phyloP scores from a whole-genome alignment of 1,140 invertebrate species.

The Manduca sexta region DNA sequence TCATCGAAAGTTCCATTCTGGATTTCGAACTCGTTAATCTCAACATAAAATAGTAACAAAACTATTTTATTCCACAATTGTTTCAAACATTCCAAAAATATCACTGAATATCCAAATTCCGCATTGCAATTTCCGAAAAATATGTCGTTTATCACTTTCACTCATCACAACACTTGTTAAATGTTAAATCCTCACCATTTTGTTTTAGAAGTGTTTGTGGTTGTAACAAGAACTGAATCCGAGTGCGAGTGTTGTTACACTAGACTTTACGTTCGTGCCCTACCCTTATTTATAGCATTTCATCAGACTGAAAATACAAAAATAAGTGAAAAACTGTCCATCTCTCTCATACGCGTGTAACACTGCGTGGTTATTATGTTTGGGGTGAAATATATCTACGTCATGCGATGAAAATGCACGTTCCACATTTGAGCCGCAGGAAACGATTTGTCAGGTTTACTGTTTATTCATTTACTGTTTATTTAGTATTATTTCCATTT shows the following conservation, averaged over 20 bases:
- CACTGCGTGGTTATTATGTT: slow-evolving; percentile 31
- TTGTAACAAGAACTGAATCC: slow-evolving; percentile 68
- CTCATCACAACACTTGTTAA: slow-evolving; percentile 12
- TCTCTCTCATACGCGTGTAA: slow-evolving; percentile 34
- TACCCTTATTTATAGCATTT: slow-evolving; percentile 70
- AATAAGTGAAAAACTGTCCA: slow-evolving; percentile 61
- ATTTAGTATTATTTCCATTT: too few relatives aligned
- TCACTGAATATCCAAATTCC: slow-evolving; percentile 17
- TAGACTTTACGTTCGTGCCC: slow-evolving; percentile 49
- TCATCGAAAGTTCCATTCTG: too few relatives aligned
- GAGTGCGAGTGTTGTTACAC: slow-evolving; percentile 71
- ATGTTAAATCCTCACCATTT: slow-evolving; percentile 54
- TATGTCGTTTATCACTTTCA: slow-evolving; percentile 7
- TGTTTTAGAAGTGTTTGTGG: slow-evolving; percentile 43
- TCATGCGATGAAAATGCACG: slow-evolving; percentile 32
- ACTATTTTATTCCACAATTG: not conserved
- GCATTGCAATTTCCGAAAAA: slow-evolving; percentile 8
- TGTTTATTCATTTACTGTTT: slow-evolving; percentile 4
- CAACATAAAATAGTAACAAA: too few relatives aligned
- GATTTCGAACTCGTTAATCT: too few relatives aligned
- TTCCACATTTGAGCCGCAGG: slow-evolving; percentile 15
- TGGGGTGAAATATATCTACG: slow-evolving; percentile 27
- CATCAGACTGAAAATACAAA: slow-evolving; percentile 52
- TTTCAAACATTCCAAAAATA: slow-evolving; percentile 15
- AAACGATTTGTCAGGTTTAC: slow-evolving; percentile 18